Conservation (phyloP, 2,888 invertebrate species). For the Myopa tessellatipennis region DNA sequence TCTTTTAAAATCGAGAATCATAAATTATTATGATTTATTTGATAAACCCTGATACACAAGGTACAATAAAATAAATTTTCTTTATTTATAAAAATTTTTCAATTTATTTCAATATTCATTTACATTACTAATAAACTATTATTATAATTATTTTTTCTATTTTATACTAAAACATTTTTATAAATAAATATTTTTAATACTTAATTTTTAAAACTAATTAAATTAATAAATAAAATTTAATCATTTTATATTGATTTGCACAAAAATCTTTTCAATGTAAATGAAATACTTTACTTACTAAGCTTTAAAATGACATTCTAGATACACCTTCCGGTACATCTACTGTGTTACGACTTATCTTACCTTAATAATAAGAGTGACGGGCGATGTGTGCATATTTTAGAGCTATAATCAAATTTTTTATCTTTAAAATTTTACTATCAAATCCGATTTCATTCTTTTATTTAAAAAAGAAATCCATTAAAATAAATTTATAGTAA, state of each 20-base stretch:
- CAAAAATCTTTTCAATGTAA: slow-evolving; percentile 75
- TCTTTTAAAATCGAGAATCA: too few species aligned
- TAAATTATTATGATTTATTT: too few species aligned
- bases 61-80: too few species aligned
- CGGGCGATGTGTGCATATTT: slow-evolving; percentile 84
- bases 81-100: too few species aligned
- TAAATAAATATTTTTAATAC: slow-evolving; percentile 68
- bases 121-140: too few species aligned
- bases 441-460: slow-evolving; percentile 75
- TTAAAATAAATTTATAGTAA: slow-evolving; percentile 74
- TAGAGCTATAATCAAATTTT: slow-evolving; percentile 74
- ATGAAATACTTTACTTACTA: slow-evolving; percentile 73
- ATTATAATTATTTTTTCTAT: slow-evolving; percentile 71
- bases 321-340: slow-evolving; percentile 80
- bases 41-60: too few species aligned
- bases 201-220: slow-evolving; percentile 58
- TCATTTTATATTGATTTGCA: slow-evolving; percentile 66
- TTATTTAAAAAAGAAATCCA: slow-evolving; percentile 69
- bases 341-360: slow-evolving; percentile 88
- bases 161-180: slow-evolving; percentile 65
- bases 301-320: slow-evolving; percentile 75
- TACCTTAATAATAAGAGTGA: slow-evolving; percentile 77
- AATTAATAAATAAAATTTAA: slow-evolving; percentile 58
- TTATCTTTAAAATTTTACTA: slow-evolving; percentile 70
- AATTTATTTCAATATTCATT: too few species aligned